Percentiles rank a stretch among this genome's conserved stretches.
Evolutionary conservation across 2,888 invertebrate genomes (phyloP).

Genomic region (Hirtodrosophila cameraria): DNA sequence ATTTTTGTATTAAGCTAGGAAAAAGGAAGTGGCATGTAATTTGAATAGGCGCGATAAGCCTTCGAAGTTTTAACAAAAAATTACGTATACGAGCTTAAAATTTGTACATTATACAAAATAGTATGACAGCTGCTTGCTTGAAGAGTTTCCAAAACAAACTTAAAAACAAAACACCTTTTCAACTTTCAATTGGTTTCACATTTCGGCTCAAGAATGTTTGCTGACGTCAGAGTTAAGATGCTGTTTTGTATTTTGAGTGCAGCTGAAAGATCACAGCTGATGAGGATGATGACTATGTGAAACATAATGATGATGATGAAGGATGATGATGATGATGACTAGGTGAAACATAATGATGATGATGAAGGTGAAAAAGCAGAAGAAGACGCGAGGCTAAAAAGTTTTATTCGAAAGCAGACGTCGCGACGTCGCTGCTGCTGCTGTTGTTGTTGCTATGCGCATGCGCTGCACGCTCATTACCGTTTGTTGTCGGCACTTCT

Average conservation of each 20-base stretch:
- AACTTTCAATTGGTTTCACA: slow-evolving; percentile 49
- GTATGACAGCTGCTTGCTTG: slow-evolving; percentile 11
- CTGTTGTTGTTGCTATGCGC: slow-evolving; percentile 30
- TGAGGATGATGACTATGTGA: no score
- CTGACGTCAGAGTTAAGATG: slow-evolving; percentile 38
- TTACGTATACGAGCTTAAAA: no score
- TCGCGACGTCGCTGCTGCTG: slow-evolving; percentile 16
- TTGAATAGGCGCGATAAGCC: no score
- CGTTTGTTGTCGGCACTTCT: slow-evolving; percentile 72
- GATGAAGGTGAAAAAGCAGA: not conserved
- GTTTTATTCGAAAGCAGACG: slow-evolving; percentile 61
- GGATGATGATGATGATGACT: not conserved
- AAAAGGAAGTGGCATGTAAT: no score
- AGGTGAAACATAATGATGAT: slow-evolving; percentile 1
- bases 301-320: slow-evolving; percentile 1
- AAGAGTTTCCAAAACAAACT: slow-evolving; percentile 8
- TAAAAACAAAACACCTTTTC: slow-evolving; percentile 22
- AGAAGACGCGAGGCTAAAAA: slow-evolving; percentile 23
- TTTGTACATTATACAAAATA: no score
- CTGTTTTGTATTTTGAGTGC: slow-evolving; percentile 1
- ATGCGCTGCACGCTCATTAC: slow-evolving; percentile 64
- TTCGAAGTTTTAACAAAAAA: no score
- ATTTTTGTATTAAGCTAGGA: no score
- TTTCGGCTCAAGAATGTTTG: slow-evolving; percentile 38
- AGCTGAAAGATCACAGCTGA: slow-evolving; percentile 8